Evolutionary conservation across 2,113 vertebrate genomes (phyloP), one percentile per base, ranked within the genome.

Genomic region (Merops nubicus): DNA sequence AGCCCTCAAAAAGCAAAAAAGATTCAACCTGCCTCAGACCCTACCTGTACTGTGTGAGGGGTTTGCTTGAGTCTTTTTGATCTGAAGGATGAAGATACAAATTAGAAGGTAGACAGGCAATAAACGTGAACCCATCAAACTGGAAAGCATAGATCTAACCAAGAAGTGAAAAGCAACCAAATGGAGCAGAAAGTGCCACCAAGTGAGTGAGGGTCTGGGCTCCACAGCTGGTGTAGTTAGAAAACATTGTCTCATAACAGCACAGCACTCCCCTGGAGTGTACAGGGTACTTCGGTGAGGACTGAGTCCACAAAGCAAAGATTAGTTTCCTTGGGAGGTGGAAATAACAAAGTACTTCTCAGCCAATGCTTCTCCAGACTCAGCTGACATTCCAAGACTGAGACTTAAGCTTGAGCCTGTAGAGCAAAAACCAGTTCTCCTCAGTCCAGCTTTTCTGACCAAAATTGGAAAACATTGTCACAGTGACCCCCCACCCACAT

Each of bases 1-100:
- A 50, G 43, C 33, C 16, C 56, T 96, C 47, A 86, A 63, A 84
- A 80, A 68, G 29, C 8, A 65, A 50, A 74, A n/a, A 34, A 20
- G 19, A 65, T 34, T 73, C 19, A 20, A 29, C 34, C 59, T 65
- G 23, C 20, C 38, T 87, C 45, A 84, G 51, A 28, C 50, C 57
- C 5, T 51, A 15, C 1, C 0, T 60, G 14, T 28, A 20, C 20
- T 40, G 1, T 25, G 47, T 33, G 25, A 31, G 28, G 7, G 3
- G 3, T 25, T 79, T 75, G 29, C 42, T 77, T 29, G 34, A 47
- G 59, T 40, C 6, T 33, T 72, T 93, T 45, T 64, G 33, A 51
- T 64, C 56, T 79, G 62, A 62, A 65, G 59, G 9, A 38, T 43
- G 72, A 53, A 74, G 76, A 62, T 5, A 51, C 0, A 17, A 88